Percentiles rank a stretch among this genome's conserved stretches.
Evolutionary conservation across 1,140 invertebrate species (phyloP).

Genomic region (Solenopsis invicta): DNA sequence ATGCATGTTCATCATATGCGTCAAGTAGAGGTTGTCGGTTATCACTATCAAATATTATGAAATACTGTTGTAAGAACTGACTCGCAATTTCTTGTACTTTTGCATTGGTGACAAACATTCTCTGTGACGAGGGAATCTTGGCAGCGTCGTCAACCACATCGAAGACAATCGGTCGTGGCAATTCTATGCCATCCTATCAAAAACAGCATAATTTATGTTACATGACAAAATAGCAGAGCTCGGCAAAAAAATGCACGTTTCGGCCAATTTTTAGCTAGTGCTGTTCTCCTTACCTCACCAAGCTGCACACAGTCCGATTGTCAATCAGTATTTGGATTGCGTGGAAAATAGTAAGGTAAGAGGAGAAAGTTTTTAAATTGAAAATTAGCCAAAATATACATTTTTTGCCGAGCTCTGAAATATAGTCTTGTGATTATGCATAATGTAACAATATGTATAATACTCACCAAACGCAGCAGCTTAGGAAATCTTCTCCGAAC

Average conservation of each 20-base stretch:
- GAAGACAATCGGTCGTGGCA: conserved; percentile 93
- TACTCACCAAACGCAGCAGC: conserved; percentile 93
- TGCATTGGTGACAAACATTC: conserved; percentile 90
- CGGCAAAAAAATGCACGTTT: no score
- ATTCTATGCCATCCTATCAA: conserved; percentile 91
- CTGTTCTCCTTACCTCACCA: no score
- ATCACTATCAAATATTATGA: conserved; percentile 94
- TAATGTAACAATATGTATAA: not conserved
- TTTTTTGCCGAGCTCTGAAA: no score
- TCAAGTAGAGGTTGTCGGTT: conserved; percentile 92
- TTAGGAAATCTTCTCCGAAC: conserved; percentile 95
- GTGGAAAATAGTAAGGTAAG: no score
- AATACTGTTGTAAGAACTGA: conserved; percentile 95
- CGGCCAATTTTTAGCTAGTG: no score
- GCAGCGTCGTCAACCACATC: conserved; percentile 90
- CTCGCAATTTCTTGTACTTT: conserved; percentile 90
- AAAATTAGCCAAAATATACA: no score
- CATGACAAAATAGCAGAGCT: not conserved
- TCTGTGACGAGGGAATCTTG: conserved; percentile 89
- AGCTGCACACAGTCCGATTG: no score
- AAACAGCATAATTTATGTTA: not conserved
- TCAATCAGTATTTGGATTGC: no score
- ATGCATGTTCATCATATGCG: conserved; percentile 95
- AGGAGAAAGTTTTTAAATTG: no score
- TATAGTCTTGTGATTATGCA: no score